Base-by-base conservation (phyloP, 2,888 invertebrate genomes). In the Eumerus sabulonum region DNA sequence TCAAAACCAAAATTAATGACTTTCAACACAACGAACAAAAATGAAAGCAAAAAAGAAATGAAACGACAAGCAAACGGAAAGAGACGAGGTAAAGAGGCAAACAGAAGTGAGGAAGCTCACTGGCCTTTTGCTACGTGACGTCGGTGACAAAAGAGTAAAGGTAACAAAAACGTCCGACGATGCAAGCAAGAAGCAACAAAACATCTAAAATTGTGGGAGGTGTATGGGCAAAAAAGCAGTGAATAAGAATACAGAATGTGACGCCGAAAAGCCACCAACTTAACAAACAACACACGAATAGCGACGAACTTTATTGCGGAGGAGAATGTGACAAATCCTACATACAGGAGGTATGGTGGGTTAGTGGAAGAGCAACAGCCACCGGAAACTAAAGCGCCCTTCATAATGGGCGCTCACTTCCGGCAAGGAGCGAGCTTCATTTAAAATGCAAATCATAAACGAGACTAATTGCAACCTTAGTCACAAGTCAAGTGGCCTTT, bases 1-100 rank as follows among this genome's bases (percentile, higher is more conserved):
- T 79, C 74, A 79, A 79, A 79, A 74, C 74, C 79, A 66, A 79
- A 79, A 79, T 79, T 79, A 79, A 79, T 79, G 79, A 79, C 79
- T 79, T 79, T 79, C 74, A 79, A 79, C 79, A 70, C 74, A 64
- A 9, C 19, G 54, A 59, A 56, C 54, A 50, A 14, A 54, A 47
- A 53, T 7, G 19, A 27, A 45, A n/a, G n/a, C n/a, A n/a, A n/a
- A 38, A 45, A 36, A 14, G 4, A 44, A 16, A 12, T 36, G 3
- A 35, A 11, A 35, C n/a, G 40, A 9, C 4, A 18, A 9, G n/a
- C n/a, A 42, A 16, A 51, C 14, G 12, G 42, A 44, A 44, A 36
- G 27, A 67, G 27, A 35, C 36, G 18, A 19, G 48, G 53, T 50
- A 53, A 60, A 18, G 47, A 56, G 27, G 27, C 27, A 7, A 27